Evolutionary conservation across 2,797 vertebrate genomes (phyloP).

Genomic region (Bradypus variegatus): DNA sequence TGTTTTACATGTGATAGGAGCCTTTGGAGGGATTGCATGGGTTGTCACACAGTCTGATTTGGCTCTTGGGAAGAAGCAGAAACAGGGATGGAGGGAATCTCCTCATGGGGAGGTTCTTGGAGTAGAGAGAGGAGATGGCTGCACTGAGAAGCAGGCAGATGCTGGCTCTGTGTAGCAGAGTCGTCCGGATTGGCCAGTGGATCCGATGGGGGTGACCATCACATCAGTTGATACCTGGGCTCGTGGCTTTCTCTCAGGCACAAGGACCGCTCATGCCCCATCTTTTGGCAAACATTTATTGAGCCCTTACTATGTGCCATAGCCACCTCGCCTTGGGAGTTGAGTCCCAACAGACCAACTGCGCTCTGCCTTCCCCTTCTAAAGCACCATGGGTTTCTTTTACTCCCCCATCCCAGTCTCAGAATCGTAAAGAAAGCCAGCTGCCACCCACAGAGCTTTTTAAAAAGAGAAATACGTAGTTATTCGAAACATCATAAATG

Average conservation of each 20-base stretch:
- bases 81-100: accelerated
- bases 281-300: background rate
- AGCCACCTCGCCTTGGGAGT: background rate
- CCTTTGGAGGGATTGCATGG: background rate
- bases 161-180: background rate
- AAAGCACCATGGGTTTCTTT: too few species aligned
- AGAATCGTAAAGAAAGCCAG: background rate
- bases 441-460: constrained; percentile 7
- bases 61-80: background rate
- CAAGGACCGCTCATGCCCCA: background rate
- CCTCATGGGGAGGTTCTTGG: background rate
- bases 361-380: background rate
- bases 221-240: background rate
- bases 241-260: background rate
- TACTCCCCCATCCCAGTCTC: too few species aligned
- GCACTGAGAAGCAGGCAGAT: background rate
- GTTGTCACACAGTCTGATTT: background rate
- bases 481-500: background rate
- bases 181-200: background rate
- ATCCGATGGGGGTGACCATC: accelerated
- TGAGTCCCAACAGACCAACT: background rate
- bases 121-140: accelerated
- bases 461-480: background rate
- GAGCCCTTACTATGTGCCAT: background rate
- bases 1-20: accelerated